Evolutionary conservation across 2,888 invertebrate species (phyloP).

Genomic region (Trissolcus brochymenae): DNA sequence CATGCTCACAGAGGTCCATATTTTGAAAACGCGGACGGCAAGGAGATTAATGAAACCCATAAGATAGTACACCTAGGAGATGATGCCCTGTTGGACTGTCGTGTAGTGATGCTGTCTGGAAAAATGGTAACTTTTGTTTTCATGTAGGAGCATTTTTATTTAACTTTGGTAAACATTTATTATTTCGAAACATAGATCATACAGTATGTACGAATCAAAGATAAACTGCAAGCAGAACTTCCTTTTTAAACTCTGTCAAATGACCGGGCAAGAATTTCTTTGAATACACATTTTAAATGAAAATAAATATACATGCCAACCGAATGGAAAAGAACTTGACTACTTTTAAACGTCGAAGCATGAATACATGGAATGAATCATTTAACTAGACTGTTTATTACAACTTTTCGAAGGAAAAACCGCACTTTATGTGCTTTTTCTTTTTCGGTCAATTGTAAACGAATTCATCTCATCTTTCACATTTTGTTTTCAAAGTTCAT

Average conservation of each 20-base stretch:
- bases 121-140: constrained; percentile 79
- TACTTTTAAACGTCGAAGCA: constrained; percentile 11
- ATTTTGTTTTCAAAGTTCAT: too few relatives aligned
- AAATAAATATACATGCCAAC: constrained; percentile 17
- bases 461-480: background rate
- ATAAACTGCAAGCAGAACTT: background rate
- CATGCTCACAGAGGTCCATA: constrained; percentile 86
- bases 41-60: constrained; percentile 78
- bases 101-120: constrained; percentile 84
- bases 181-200: background rate
- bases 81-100: constrained; percentile 82
- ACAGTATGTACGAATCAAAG: background rate
- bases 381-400: background rate
- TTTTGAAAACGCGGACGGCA: constrained; percentile 79
- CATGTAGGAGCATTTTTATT: background rate
- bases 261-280: constrained; percentile 2
- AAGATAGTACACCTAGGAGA: constrained; percentile 81
- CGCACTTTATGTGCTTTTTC: too few relatives aligned
- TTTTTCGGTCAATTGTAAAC: background rate
- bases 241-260: background rate
- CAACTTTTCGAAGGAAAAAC: background rate
- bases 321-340: background rate
- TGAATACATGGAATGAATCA: constrained; percentile 4
- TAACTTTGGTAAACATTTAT: too few relatives aligned
- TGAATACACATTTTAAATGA: constrained; percentile 1